Percentiles rank a stretch among this genome's conserved stretches.
Conservation (phyloP, 2,113 vertebrate genomes). For the Leuciscus idus region DNA sequence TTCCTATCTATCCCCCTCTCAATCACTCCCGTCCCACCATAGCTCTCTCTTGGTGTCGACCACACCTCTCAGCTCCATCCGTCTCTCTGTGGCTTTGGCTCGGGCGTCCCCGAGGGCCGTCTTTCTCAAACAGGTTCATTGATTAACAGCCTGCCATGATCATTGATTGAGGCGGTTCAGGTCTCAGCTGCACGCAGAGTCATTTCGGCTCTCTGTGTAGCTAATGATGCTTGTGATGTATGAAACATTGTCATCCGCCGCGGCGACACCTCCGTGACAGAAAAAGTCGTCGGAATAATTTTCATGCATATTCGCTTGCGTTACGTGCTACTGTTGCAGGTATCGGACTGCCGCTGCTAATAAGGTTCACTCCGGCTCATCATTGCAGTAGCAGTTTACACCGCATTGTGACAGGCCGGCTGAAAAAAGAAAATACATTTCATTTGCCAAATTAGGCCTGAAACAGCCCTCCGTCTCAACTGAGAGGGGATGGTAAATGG, state of each 20-base stretch:
- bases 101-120: constrained; percentile 65
- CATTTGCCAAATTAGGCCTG: constrained; percentile 60
- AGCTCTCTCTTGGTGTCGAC: constrained; percentile 59
- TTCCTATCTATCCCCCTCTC: constrained; percentile 29
- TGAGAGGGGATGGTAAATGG: constrained; percentile 60
- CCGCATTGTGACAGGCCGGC: constrained; percentile 29
- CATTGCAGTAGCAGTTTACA: constrained; percentile 44
- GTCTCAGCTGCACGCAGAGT: constrained; percentile 68
- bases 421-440: constrained; percentile 48
- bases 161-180: constrained; percentile 72
- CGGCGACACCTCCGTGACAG: not conserved
- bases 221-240: constrained; percentile 63
- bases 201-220: constrained; percentile 62
- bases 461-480: constrained; percentile 56
- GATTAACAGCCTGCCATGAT: constrained; percentile 72
- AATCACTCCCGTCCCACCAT: not conserved
- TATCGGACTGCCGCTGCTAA: constrained; percentile 33
- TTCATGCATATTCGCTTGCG: constrained; percentile 11
- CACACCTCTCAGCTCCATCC: constrained; percentile 56
- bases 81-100: constrained; percentile 65
- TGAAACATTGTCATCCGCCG: constrained; percentile 3
- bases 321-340: constrained; percentile 8
- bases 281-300: constrained; percentile 34
- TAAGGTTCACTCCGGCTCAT: constrained; percentile 41
- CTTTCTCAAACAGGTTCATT: constrained; percentile 72